Conservation (phyloP, 2,113 vertebrate genomes). For the Eulemur rufifrons region DNA sequence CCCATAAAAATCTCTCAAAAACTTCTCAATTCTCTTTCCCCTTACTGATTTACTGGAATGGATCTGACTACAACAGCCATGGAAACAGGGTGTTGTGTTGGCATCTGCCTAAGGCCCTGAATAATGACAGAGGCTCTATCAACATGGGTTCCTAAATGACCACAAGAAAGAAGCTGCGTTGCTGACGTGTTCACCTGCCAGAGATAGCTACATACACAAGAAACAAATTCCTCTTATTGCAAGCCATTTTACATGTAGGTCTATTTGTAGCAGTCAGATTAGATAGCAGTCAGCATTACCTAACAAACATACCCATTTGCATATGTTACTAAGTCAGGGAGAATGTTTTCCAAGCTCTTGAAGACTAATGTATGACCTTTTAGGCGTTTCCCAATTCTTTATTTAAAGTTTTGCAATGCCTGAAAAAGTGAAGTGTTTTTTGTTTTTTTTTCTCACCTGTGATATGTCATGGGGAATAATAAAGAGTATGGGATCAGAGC, state of each 20-base stretch:
- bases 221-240: neutral
- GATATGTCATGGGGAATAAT: slow-evolving; percentile 54
- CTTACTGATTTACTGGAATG: neutral
- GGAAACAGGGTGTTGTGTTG: neutral
- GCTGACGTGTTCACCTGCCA: neutral
- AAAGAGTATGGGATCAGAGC: slow-evolving; percentile 66
- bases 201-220: neutral
- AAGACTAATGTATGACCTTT: neutral
- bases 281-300: neutral
- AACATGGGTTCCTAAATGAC: neutral
- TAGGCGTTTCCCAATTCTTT: slow-evolving; percentile 39
- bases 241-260: neutral
- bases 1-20: neutral
- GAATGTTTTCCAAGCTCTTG: neutral
- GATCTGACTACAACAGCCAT: neutral
- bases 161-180: neutral
- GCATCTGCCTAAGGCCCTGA: neutral
- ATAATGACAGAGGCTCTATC: neutral
- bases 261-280: neutral
- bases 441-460: slow-evolving; percentile 15
- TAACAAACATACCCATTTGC: neutral
- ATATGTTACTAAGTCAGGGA: neutral
- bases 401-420: slow-evolving; percentile 59
- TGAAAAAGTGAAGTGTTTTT: slow-evolving; percentile 3
- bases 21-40: neutral